A percentile compares a stretch with the other conserved stretches of the same genome.
Conservation (phyloP, 2,113 vertebrate species). For the Coptodon rendalli region DNA sequence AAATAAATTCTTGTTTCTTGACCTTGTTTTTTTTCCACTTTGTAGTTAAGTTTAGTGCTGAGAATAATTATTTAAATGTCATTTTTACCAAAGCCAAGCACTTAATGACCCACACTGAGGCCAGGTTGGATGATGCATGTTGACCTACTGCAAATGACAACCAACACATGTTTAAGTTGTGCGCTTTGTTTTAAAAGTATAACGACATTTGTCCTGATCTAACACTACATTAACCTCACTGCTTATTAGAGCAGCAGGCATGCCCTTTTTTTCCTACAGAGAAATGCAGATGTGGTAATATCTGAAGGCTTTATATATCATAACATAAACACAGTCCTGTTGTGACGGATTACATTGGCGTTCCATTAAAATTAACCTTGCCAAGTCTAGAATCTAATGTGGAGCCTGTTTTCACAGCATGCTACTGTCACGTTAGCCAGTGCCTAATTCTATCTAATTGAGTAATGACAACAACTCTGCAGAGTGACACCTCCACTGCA, state of each 20-base stretch:
- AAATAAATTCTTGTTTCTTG: not conserved
- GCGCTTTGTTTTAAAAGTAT: not conserved
- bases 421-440: conserved; percentile 50
- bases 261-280: not conserved
- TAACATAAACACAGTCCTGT: conserved; percentile 20
- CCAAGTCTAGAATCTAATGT: conserved; percentile 37
- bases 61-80: not conserved
- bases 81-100: not conserved
- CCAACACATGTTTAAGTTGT: not conserved
- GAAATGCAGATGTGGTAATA: not conserved
- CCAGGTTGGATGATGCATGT: not conserved
- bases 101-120: not conserved
- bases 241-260: not conserved
- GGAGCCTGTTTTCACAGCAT: conserved; percentile 48
- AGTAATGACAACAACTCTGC: conserved; percentile 58
- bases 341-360: not conserved
- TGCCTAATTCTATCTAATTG: conserved; percentile 66
- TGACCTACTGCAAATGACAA: not conserved
- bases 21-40: not conserved
- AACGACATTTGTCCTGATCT: not conserved
- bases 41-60: not conserved
- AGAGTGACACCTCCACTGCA: conserved; percentile 49
- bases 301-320: conserved; percentile 27
- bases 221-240: conserved; percentile 24
- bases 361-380: conserved; percentile 7